Evolutionary conservation across 2,113 vertebrate species (phyloP).

Genomic region (Alligator mississippiensis): DNA sequence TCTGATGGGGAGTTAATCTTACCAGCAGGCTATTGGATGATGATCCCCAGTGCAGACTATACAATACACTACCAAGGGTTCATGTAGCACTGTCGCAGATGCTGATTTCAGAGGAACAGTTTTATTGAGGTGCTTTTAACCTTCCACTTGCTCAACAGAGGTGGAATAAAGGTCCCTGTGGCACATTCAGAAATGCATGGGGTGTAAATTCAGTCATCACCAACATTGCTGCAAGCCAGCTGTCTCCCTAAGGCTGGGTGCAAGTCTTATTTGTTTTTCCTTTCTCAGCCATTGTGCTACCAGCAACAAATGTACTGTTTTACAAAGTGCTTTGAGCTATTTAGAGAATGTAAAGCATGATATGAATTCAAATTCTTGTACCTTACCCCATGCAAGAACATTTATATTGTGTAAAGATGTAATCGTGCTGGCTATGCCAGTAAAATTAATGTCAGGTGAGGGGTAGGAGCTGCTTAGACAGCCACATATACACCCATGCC

Average conservation of each 20-base stretch:
- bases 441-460: not conserved
- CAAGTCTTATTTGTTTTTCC: constrained; percentile 18
- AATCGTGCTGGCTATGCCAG: not conserved
- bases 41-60: not conserved
- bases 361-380: not conserved
- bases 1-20: not conserved
- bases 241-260: not conserved
- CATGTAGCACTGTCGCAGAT: not conserved
- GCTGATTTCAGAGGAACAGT: not conserved
- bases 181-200: not conserved
- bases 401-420: not conserved
- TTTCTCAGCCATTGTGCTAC: not conserved
- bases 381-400: not conserved
- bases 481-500: not conserved
- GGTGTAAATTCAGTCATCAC: not conserved
- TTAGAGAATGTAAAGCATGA: not conserved
- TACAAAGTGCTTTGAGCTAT: constrained; percentile 9
- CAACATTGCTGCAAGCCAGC: not conserved
- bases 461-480: not conserved
- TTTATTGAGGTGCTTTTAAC: not conserved
- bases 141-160: not conserved
- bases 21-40: not conserved
- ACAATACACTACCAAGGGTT: not conserved
- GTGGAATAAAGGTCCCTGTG: not conserved
- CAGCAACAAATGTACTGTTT: not conserved